phyloP scores from a whole-genome alignment of 2,797 vertebrate species.

The Mallotus villosus region DNA sequence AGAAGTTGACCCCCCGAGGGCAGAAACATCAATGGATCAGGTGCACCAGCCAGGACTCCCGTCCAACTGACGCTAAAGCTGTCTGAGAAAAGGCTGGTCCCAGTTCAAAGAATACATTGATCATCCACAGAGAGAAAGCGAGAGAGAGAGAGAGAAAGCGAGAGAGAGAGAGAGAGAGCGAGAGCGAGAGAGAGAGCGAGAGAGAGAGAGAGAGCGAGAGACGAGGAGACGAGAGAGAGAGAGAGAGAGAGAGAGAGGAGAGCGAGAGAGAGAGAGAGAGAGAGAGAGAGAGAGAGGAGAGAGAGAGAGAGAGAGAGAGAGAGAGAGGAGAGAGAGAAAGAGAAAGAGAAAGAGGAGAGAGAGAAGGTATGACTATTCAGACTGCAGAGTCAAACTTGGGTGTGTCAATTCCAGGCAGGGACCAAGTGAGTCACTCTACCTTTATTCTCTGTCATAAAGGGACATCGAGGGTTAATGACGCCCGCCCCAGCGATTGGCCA shows the following conservation, averaged over 20 bases:
- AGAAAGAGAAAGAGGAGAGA: neutral
- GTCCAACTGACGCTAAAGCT: conserved; percentile 48
- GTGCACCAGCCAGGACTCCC: conserved; percentile 43
- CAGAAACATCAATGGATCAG: conserved; percentile 64
- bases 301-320: conserved; percentile 26
- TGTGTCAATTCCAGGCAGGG: conserved; percentile 21
- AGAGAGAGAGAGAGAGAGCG: conserved; percentile 17
- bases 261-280: neutral
- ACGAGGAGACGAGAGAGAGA: neutral
- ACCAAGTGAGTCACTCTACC: conserved; percentile 16
- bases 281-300: no score
- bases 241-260: conserved; percentile 15
- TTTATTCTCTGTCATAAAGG: conserved; percentile 24
- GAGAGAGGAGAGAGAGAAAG: conserved; percentile 27
- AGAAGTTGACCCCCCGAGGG: conserved; percentile 55
- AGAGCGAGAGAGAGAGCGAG: conserved; percentile 1
- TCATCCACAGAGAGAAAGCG: conserved; percentile 16
- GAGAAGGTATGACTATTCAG: conserved; percentile 30
- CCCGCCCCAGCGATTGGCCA: neutral
- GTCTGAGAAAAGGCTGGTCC: conserved; percentile 46
- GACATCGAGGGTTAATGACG: conserved; percentile 32
- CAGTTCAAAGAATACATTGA: conserved; percentile 59
- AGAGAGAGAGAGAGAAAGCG: no score
- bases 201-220: neutral
- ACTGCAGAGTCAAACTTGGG: conserved; percentile 14